These are phyloP conservation scores for Pelecanoides urinatrix DNA, from an alignment of 2,113 vertebrate species.

Conservation along the genomic window DNA sequence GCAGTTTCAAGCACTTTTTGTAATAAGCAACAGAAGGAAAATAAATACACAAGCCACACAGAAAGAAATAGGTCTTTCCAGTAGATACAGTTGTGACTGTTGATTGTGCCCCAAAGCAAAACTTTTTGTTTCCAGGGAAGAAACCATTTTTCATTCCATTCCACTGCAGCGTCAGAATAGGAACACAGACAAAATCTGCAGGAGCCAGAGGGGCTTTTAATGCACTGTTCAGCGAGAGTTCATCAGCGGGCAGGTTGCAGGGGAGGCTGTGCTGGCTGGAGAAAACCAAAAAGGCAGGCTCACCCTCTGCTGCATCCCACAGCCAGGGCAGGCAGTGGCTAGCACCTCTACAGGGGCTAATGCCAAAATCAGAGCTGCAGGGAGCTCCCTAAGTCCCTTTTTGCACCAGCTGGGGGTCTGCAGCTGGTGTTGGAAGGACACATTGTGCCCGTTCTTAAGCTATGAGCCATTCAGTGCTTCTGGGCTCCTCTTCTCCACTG, in stretches of 20 bases:
- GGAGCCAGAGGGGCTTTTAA: background rate
- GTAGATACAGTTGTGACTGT: background rate
- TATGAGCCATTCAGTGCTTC: background rate
- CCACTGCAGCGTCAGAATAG: background rate
- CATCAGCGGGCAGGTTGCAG: background rate
- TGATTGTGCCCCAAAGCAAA: background rate
- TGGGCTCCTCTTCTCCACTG: background rate
- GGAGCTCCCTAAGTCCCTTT: background rate
- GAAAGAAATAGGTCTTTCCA: background rate
- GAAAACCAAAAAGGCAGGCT: background rate
- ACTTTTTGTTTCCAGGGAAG: background rate
- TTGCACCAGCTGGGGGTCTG: background rate
- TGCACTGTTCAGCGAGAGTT: background rate
- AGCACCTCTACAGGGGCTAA: background rate
- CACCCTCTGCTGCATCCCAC: background rate
- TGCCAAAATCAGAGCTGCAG: background rate
- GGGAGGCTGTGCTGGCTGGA: background rate
- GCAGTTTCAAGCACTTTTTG: background rate
- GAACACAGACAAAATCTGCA: background rate
- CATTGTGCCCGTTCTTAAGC: rapidly evolving
- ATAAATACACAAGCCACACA: background rate
- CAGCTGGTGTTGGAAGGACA: background rate
- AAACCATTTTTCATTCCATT: background rate
- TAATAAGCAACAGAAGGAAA: background rate
- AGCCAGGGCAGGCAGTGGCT: background rate